Evolutionary conservation across 2,113 vertebrate genomes (phyloP), one percentile per base, ranked within the genome.

Genomic region (Scomber japonicus): DNA sequence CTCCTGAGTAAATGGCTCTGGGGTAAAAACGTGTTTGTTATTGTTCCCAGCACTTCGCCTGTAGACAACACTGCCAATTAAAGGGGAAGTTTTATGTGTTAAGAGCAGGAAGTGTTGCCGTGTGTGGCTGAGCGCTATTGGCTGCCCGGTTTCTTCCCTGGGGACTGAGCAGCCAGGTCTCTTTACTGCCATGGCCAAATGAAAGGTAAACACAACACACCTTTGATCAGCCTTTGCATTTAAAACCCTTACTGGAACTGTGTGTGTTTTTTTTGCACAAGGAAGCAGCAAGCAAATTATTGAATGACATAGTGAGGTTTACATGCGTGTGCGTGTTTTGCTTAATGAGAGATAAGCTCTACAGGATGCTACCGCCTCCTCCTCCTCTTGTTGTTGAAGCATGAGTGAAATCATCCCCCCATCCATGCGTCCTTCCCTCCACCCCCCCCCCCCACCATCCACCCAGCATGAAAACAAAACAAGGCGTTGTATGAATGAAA

Each of bases 21-120:
- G 89, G 91, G 83, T 85, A 88, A 90, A 91, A 93, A 91, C 64
- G 80, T 93, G 93, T 94, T 93, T 93, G 92, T 94, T 94, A 93
- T 94, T 94, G 90, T 94, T 94, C 86, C 83, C 86, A 81, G 89
- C 86, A 80, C 86, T 92, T 86, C 49, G 90, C 88, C 88, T 88
- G 78, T 69, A 92, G 92, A 91, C 91, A 89, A 81, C 91, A 87
- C 87, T 81, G 82, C 83, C 87, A 92, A 92, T 94, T 93, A 93
- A 92, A 92, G 91, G 86, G 92, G 91, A 88, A 88, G 80, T 92
- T 93, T 91, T 92, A 88, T 89, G 84, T 90, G 87, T 90, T 84
- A 90, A 88, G 84, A 92, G 88, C 88, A 93, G 92, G 92, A 94
- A 93, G 89, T 89, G 77, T 89, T 90, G 81, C 65, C 50, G 31